These are phyloP conservation scores for Orcinus orca DNA, from an alignment of 2,113 vertebrate genomes.

Conservation along the genomic window DNA sequence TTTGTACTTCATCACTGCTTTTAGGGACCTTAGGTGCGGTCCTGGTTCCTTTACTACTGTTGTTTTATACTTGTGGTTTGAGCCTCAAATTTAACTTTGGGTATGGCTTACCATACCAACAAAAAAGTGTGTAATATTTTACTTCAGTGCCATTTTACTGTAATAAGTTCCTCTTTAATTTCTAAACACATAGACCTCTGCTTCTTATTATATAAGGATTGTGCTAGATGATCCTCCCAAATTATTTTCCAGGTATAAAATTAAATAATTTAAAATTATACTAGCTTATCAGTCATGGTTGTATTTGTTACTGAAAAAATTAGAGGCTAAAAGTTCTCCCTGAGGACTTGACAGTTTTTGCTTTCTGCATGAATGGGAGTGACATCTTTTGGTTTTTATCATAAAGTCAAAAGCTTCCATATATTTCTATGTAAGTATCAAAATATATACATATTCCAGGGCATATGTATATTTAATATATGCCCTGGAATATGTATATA, in stretches of 20 bases:
- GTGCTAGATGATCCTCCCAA: not conserved
- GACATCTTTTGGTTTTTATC: not conserved
- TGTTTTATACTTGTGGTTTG: not conserved
- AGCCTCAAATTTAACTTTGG: not conserved
- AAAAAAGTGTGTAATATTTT: not conserved
- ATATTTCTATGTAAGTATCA: not conserved
- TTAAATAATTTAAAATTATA: not conserved
- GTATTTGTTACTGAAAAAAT: not conserved
- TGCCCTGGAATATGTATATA: no score
- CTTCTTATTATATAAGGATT: not conserved
- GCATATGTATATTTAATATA: not conserved
- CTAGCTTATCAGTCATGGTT: not conserved
- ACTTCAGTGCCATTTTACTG: not conserved
- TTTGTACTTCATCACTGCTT: not conserved
- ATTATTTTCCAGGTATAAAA: not conserved
- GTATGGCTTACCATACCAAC: not conserved
- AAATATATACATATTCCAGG: not conserved
- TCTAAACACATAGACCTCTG: not conserved
- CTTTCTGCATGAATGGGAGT: not conserved
- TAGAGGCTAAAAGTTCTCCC: not conserved
- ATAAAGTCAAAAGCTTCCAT: not conserved
- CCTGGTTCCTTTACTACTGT: not conserved
- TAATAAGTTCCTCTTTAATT: not conserved
- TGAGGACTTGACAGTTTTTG: constrained; percentile 16
- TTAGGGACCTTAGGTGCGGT: not conserved